A percentile compares a stretch with the other conserved stretches of the same genome.
phyloP scores from a whole-genome alignment of 2,797 vertebrate species.

The Coilia nasus region DNA sequence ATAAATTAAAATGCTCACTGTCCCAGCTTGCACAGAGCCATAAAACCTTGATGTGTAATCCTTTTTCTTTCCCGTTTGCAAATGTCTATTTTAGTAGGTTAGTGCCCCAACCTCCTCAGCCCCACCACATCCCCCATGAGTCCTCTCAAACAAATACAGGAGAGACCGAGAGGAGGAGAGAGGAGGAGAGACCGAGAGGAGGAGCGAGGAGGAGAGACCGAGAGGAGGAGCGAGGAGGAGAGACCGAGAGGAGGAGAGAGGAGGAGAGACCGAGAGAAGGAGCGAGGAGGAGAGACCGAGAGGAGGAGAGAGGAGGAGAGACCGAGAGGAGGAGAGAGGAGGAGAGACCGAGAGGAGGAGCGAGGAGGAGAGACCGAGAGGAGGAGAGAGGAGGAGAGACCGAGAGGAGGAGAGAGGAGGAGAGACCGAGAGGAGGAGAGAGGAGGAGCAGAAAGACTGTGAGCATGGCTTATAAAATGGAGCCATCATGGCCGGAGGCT shows the following conservation, averaged over 20 bases:
- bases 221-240: too few relatives aligned
- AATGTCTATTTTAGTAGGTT: slow-evolving; percentile 66
- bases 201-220: too few relatives aligned
- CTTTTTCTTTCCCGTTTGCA: slow-evolving; percentile 66
- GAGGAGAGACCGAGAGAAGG: neutral
- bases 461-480: neutral
- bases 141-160: neutral
- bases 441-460: neutral
- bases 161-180: neutral
- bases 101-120: neutral
- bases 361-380: neutral
- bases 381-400: neutral
- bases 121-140: neutral
- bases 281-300: neutral
- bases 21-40: slow-evolving; percentile 58
- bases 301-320: neutral
- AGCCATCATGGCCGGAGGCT: neutral
- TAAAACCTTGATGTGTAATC: slow-evolving; percentile 76
- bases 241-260: neutral
- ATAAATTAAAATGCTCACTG: slow-evolving; percentile 73
- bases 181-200: neutral
- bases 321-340: neutral
- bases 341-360: neutral
- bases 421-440: neutral
- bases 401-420: neutral